A percentile compares a stretch with the other conserved stretches of the same genome.
Evolutionary conservation across 2,797 vertebrate species (phyloP).

Genomic region (Stomatorhinus walkeri): DNA sequence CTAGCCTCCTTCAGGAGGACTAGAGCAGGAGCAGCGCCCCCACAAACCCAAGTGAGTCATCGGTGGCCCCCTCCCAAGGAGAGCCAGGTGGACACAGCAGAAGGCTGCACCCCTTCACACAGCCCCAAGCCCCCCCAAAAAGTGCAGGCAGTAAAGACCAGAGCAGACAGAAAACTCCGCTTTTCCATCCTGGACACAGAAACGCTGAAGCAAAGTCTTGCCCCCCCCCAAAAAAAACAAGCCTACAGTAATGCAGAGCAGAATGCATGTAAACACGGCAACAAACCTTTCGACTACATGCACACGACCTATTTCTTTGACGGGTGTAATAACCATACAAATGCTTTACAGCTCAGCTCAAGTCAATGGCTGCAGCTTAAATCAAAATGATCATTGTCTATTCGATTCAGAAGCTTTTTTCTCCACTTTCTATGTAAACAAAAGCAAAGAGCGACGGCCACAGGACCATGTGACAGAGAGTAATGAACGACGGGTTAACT

Average conservation of each 20-base stretch:
- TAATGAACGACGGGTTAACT: neutral
- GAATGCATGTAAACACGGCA: neutral
- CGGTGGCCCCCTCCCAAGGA: neutral
- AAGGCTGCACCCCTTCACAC: neutral
- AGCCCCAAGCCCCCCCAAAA: no score
- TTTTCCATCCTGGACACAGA: neutral
- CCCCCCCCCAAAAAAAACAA: neutral
- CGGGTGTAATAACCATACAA: neutral
- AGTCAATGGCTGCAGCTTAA: neutral
- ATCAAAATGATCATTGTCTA: neutral
- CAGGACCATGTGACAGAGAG: neutral
- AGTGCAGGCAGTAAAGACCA: neutral
- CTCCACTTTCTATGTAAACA: neutral
- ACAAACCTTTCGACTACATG: neutral
- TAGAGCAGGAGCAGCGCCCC: neutral
- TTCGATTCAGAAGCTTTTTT: neutral
- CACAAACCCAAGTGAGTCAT: neutral
- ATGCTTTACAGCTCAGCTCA: neutral
- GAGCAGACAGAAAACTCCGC: neutral
- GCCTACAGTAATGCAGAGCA: no score
- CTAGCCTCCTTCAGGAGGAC: neutral
- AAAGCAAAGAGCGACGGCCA: neutral
- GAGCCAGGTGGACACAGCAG: neutral
- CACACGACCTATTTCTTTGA: neutral
- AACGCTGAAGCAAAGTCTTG: neutral